phyloP scores from a whole-genome alignment of 2,113 vertebrate genomes.

The Spilogale gracilis region DNA sequence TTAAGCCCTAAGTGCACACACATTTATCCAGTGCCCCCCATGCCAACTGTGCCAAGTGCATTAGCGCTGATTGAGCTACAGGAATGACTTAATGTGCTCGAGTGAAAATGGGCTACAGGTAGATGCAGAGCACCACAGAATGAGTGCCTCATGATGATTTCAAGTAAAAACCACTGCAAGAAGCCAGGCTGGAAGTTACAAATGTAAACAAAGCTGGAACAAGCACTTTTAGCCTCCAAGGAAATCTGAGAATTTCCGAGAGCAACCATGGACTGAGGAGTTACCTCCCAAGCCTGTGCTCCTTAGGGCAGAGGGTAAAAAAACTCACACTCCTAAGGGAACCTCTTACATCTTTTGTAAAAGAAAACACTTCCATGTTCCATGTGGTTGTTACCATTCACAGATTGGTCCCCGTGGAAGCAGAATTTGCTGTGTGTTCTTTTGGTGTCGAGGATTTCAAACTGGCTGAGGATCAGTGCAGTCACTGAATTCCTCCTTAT shows the following conservation, averaged over 20 bases:
- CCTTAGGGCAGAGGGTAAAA: conserved; percentile 80
- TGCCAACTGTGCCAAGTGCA: not conserved
- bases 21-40: not conserved
- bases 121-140: not conserved
- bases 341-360: conserved; percentile 61
- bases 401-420: conserved; percentile 46
- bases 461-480: not conserved
- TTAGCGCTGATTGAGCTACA: not conserved
- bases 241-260: conserved; percentile 70
- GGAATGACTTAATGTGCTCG: not conserved
- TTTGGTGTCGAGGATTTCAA: not conserved
- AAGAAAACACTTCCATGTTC: conserved; percentile 67
- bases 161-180: conserved; percentile 16
- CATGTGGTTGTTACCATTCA: conserved; percentile 27
- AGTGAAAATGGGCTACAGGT: not conserved
- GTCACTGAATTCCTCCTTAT: conserved; percentile 38
- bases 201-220: conserved; percentile 59
- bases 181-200: conserved; percentile 53
- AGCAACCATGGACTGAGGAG: not conserved
- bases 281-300: conserved; percentile 51
- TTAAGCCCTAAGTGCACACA: not conserved
- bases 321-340: conserved; percentile 57
- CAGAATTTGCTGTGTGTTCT: conserved; percentile 37
- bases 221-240: conserved; percentile 52
- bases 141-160: not conserved